phyloP scores from a whole-genome alignment of 2,113 vertebrate species.

The Tetrao urogallus region DNA sequence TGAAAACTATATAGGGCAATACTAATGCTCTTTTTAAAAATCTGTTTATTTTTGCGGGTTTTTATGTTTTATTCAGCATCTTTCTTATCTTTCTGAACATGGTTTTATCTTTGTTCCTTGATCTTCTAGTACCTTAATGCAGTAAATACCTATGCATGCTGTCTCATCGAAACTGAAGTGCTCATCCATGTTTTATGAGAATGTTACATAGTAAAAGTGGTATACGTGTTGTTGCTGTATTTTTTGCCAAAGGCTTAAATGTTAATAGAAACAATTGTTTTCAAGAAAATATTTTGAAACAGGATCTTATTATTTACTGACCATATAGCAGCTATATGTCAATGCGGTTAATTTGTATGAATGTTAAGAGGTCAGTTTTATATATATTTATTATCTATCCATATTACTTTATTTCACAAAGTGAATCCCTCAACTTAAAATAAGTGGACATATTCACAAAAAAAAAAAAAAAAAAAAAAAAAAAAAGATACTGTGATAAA shows the following conservation, averaged over 20 bases:
- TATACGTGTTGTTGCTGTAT: slow-evolving; percentile 15
- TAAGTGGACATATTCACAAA: neutral
- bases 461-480: neutral
- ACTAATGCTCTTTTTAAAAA: neutral
- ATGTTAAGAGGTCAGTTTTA: neutral
- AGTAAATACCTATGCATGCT: slow-evolving; percentile 2
- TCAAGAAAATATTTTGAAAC: slow-evolving; percentile 25
- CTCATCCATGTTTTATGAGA: slow-evolving; percentile 33
- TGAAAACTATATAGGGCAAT: neutral
- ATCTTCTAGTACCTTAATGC: neutral
- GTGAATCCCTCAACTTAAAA: neutral
- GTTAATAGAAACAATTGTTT: slow-evolving; percentile 11
- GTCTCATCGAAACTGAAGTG: neutral
- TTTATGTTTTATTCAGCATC: neutral
- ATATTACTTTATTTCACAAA: neutral
- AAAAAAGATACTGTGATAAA: neutral
- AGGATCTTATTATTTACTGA: slow-evolving; percentile 18
- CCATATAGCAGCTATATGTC: neutral
- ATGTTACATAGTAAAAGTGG: neutral
- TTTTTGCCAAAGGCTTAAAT: slow-evolving; percentile 47
- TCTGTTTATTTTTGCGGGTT: neutral
- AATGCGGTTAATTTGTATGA: neutral
- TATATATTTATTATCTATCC: neutral
- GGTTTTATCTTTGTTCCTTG: neutral
- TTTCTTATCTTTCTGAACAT: neutral